Evolutionary conservation across 2,888 invertebrate species (phyloP), one percentile per base, ranked within the genome.

Genomic region (Falcaria lacertinaria): DNA sequence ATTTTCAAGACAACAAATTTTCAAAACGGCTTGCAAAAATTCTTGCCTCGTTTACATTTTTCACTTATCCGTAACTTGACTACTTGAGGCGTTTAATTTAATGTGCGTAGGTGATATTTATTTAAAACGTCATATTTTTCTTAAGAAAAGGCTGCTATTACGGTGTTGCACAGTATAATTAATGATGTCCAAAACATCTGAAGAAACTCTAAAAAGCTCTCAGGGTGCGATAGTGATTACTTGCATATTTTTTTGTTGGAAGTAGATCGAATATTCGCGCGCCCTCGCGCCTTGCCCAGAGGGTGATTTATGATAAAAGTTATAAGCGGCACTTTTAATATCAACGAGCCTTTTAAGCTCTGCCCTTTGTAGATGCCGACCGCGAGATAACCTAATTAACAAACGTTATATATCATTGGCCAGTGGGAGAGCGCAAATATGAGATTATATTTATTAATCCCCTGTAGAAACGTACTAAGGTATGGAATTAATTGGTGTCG

Each of bases 251-350:
- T n/a, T 84, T 85, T 84, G 79, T 80, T 74, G 64, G 52, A 72
- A 73, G 74, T 74, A 74, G 77, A 79, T 71, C 76, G 73, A 60
- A 72, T 77, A 76, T 84, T 83, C 80, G 85, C 87, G 82, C 84
- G 79, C 86, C 77, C 82, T 73, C 76, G 62, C 70, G 65, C 14
- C 69, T 74, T 66, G 52, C 80, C 85, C 85, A 73, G 69, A 68
- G 85, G 84, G 84, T 89, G 87, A 89, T 88, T 88, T 88, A 88
- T 88, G 77, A 80, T 80, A 84, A 84, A 82, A 81, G 71, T 82
- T 82, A 78, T 80, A 83, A 81, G 78, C 80, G 79, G 83, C 72
- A 69, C 73, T 84, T 84, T 87, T 84, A 83, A 85, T 88, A 86
- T 83, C 86, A 87, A 84, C 82, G 82, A 82, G 79, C 76, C 75